Evolutionary conservation across 2,888 invertebrate genomes (phyloP), one percentile per base, ranked within the genome.

Genomic region (Elegia similella): DNA sequence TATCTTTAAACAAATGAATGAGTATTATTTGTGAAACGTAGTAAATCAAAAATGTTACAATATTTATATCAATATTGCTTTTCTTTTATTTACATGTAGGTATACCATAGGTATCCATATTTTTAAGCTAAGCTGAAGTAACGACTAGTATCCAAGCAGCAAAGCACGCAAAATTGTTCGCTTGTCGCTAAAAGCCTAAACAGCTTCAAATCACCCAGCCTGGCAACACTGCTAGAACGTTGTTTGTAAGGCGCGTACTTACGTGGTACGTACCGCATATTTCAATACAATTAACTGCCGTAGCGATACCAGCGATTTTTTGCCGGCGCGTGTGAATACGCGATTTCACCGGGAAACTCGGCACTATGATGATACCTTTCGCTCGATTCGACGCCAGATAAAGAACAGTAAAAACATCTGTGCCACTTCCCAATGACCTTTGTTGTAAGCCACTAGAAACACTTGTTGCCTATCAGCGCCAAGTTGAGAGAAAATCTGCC

Each of bases 391-490:
- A 80, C 79, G 80, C 74, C 71, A 79, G 82, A 85, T 84, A 82
- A 77, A 78, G 78, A 84, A 78, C 79, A 80, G 80, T 78, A 84
- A 84, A 83, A 86, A 86, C 82, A 69, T 68, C 73, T 82, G 88
- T 80, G 76, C 88, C 69, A 87, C 83, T 88, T 89, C 84, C 80
- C 86, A 86, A 82, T 88, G 86, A 87, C 85, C 86, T 88, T 87
- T 86, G 85, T 86, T 84, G 79, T 74, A 74, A 73, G 72, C 74
- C 73, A 71, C 73, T 77, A 76, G 79, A 77, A 72, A 66, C 59
- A 63, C 59, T 53, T 55, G 56, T 62, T 57, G 42, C 56, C 56
- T 61, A 59, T 61, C 62, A 57, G 58, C 57, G 53, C 50, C 17
- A 48, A 53, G 38, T 29, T 2, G 57, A 59, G 57, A 55, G 59